Evolutionary conservation across 2,797 vertebrate species (phyloP), one percentile per base, ranked within the genome.

Genomic region (Fratercula arctica): DNA sequence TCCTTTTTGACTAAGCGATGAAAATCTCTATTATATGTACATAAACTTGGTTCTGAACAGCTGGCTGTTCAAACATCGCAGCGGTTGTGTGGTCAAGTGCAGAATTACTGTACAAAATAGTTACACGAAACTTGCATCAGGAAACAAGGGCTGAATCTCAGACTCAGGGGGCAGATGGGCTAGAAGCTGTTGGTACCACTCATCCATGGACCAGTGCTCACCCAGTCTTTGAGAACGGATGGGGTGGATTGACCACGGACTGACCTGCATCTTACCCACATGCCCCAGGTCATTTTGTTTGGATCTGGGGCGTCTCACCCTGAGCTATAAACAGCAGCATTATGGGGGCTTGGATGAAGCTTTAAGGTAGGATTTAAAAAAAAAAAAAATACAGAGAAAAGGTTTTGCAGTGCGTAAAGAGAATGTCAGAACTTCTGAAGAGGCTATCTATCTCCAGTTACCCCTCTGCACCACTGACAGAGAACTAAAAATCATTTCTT

Each of bases 181-280:
- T 5, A 17, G 82, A 57, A 88, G 63, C 16, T 74, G 43, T 45
- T 33, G 78, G 1, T 61, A 25, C 28, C 7, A 6, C n/a, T 85
- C 33, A 23, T 31, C 33, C 21, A 13, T 0, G 19, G 35, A 11
- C 25, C 13, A 2, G 4, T 0, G 33, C 60, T 51, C n/a, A 50
- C 25, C 5, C 3, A 45, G 18, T 13, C 48, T 78, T 61, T 54
- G 37, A 59, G 53, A 85, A 80, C 15, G 16, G 48, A 39, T 13
- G 23, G 35, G 43, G 8, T 0, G 0, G 53, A 57, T 48, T 25
- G 79, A 6, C 16, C 25, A 50, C 37, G n/a, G 60, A 25, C 45
- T 60, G 54, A 89, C 31, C 20, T 33, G 7, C 19, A 10, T 20
- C n/a, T 64, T n/a, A n/a, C n/a, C n/a, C n/a, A n/a, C n/a, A n/a